Evolutionary conservation across 2,113 vertebrate species (phyloP), one percentile per base, ranked within the genome.

Genomic region (Gallinago paraguaiae): DNA sequence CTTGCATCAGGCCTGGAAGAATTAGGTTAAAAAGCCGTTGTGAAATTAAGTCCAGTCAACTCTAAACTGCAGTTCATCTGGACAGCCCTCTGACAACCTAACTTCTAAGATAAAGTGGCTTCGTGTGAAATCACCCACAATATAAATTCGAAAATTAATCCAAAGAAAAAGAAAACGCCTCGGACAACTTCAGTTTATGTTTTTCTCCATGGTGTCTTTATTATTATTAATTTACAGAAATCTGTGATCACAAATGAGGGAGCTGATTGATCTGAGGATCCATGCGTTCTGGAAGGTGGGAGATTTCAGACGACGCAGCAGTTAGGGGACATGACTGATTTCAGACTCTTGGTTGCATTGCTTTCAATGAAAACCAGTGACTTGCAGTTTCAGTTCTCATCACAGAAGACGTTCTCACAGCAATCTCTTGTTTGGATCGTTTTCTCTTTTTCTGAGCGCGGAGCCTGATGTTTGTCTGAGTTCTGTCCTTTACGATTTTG

Each of bases 321-420:
- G 94, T 95, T 96, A 83, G 92, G 75, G 72, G 90, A 65, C 86
- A 95, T 96, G 95, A 97, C 93, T 97, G 95, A 97, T 97, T 97
- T 97, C 96, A 95, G 91, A 89, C 93, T 96, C 88, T 85, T 94
- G 83, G 80, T 95, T 96, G 92, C 70, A 89, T 87, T 96, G 95
- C 95, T 94, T 97, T 96, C 96, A 97, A 92, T 95, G 93, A 96
- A 96, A 95, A 96, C 86, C 81, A 94, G 63, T 96, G 94, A 96
- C 96, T 94, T 94, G 93, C 96, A 96, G 95, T 96, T 97, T 96
- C 95, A 96, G 92, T 97, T 96, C 95, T 96, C 95, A 96, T 96
- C 93, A 84, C 41, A 96, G 89, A 92, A 82, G 63, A 89, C 1
- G 25, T 95, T 97, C 96, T 93, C 96, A 96, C 95, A 96, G 91